phyloP scores from a whole-genome alignment of 2,113 vertebrate species.

The Electrona antarctica region DNA sequence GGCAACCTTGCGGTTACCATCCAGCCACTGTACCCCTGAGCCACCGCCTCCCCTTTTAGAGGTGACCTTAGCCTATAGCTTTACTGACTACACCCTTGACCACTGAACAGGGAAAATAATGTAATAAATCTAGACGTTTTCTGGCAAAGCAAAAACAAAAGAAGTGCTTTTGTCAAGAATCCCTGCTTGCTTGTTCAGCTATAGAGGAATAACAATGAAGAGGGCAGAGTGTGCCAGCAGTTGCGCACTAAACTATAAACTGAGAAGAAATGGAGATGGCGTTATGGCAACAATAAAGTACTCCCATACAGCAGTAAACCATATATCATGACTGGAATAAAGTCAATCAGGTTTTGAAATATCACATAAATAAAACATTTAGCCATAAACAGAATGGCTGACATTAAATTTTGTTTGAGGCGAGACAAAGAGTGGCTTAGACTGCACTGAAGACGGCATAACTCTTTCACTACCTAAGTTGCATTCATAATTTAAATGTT shows the following conservation, averaged over 20 bases:
- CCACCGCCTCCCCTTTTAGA: too few species aligned
- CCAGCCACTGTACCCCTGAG: too few species aligned
- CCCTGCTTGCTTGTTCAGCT: constrained; percentile 22
- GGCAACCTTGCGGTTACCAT: too few species aligned
- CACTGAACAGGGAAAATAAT: too few species aligned
- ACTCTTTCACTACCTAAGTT: constrained; percentile 17
- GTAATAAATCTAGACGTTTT: constrained; percentile 40
- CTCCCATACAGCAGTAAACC: constrained; percentile 64
- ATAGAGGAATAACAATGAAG: constrained; percentile 29
- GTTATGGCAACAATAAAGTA: constrained; percentile 74
- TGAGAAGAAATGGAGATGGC: constrained; percentile 55
- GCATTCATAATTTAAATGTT: constrained; percentile 27
- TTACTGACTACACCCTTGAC: too few species aligned
- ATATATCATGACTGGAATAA: constrained; percentile 65
- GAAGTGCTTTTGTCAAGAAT: neutral
- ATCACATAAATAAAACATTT: constrained; percentile 68
- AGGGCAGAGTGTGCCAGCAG: constrained; percentile 42
- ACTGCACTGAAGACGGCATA: constrained; percentile 47
- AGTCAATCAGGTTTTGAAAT: constrained; percentile 67
- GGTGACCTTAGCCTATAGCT: too few species aligned
- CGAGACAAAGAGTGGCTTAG: constrained; percentile 54
- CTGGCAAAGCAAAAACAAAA: constrained; percentile 33
- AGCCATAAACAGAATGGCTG: constrained; percentile 67
- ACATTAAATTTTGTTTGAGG: constrained; percentile 56
- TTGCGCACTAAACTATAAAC: constrained; percentile 69